Evolutionary conservation across 2,797 vertebrate genomes (phyloP).

Genomic region (Diglossa cyanea): DNA sequence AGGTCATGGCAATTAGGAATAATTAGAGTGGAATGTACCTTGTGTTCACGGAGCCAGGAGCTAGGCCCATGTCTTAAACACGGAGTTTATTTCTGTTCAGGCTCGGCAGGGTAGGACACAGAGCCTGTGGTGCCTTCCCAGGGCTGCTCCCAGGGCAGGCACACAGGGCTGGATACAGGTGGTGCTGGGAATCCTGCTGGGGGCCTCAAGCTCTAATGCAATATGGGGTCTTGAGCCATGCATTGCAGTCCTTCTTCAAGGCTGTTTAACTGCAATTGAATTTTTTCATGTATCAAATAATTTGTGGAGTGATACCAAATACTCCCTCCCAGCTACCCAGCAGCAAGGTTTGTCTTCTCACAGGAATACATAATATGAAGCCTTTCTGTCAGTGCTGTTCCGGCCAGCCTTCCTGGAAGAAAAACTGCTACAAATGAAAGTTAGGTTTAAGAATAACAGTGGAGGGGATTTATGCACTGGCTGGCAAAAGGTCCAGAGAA

Average conservation of each 20-base stretch:
- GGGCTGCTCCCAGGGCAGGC: not conserved
- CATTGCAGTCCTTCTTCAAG: not conserved
- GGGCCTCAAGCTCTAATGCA: not conserved
- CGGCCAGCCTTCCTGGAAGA: not conserved
- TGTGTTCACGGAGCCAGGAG: not conserved
- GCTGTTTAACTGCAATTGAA: not conserved
- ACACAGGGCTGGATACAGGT: not conserved
- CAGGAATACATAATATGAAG: not conserved
- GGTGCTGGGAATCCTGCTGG: not conserved
- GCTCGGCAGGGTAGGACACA: accelerated
- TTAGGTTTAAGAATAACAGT: not conserved
- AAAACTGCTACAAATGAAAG: not conserved
- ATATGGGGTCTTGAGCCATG: not conserved
- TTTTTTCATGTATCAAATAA: not conserved
- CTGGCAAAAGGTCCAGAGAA: not conserved
- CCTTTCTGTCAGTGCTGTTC: not conserved
- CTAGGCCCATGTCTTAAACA: not conserved
- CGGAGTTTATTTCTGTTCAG: not conserved
- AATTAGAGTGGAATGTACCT: constrained; percentile 64
- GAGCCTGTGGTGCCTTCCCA: not conserved
- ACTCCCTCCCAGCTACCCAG: not conserved
- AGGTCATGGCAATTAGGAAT: constrained; percentile 56
- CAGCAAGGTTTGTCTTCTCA: not conserved
- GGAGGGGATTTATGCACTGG: not conserved
- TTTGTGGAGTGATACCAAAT: not conserved